Evolutionary conservation across 2,888 invertebrate genomes (phyloP).

Genomic region (Ramazzottius varieornatus): DNA sequence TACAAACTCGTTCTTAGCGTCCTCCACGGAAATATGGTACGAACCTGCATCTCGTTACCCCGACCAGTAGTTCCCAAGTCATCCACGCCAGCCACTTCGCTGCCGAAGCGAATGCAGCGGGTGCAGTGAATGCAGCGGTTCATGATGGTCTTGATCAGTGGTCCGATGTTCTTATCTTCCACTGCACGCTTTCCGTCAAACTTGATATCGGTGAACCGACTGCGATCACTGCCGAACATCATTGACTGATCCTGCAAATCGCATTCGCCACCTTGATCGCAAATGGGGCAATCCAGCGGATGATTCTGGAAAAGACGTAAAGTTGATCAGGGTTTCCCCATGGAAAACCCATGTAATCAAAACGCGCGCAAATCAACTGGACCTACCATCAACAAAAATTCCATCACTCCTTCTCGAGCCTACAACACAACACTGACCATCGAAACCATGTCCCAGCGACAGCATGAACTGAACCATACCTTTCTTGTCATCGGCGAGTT

Average conservation of each 20-base stretch:
- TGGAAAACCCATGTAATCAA: too few species aligned
- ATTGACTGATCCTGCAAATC: slow-evolving; percentile 78
- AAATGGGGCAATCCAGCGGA: slow-evolving; percentile 95
- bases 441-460: background rate
- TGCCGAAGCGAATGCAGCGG: slow-evolving; percentile 85
- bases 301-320: slow-evolving; percentile 38
- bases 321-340: background rate
- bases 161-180: slow-evolving; percentile 95
- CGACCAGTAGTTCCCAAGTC: slow-evolving; percentile 80
- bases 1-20: background rate
- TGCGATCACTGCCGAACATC: slow-evolving; percentile 76
- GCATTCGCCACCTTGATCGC: slow-evolving; percentile 61
- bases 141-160: slow-evolving; percentile 92
- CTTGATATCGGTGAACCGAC: slow-evolving; percentile 69
- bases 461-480: slow-evolving; percentile 17
- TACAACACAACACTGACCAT: background rate
- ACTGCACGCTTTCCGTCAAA: slow-evolving; percentile 81
- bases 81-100: slow-evolving; percentile 93
- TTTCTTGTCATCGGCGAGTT: slow-evolving; percentile 70
- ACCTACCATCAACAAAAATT: slow-evolving; percentile 54
- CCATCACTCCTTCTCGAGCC: slow-evolving; percentile 59
- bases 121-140: slow-evolving; percentile 98
- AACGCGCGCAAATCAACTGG: background rate
- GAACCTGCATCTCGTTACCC: slow-evolving; percentile 81
- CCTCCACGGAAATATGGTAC: too few species aligned